phyloP scores from a whole-genome alignment of 2,888 invertebrate genomes.

The Formica aserva region DNA sequence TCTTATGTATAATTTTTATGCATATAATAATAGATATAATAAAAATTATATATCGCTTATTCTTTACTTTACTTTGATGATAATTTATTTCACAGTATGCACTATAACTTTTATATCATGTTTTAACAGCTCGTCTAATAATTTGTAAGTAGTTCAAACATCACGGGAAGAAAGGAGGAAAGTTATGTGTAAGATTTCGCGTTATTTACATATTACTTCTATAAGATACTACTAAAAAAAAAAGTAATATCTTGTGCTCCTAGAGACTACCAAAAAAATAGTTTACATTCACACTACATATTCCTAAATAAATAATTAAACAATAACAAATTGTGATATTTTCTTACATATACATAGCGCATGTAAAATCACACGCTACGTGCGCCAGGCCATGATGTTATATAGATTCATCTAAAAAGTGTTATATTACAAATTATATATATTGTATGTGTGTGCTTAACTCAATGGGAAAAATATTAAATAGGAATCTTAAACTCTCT shows the following conservation, averaged over 20 bases:
- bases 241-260: conserved; percentile 53
- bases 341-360: conserved; percentile 65
- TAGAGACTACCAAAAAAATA: conserved; percentile 27
- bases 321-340: conserved; percentile 65
- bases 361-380: conserved; percentile 36
- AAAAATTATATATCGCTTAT: conserved; percentile 44
- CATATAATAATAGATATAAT: not conserved
- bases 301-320: conserved; percentile 69
- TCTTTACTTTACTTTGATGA: conserved; percentile 9
- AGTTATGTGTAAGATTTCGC: conserved; percentile 49
- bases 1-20: not conserved
- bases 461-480: conserved; percentile 54
- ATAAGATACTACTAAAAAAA: conserved; percentile 48
- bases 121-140: conserved; percentile 11
- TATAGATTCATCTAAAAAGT: conserved; percentile 26
- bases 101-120: conserved; percentile 33
- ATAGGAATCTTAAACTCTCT: conserved; percentile 63
- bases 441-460: conserved; percentile 37
- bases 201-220: conserved; percentile 69
- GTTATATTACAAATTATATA: conserved; percentile 60
- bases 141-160: conserved; percentile 55
- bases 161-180: conserved; percentile 24
- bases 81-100: conserved; percentile 23
- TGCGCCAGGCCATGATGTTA: conserved; percentile 35
- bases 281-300: conserved; percentile 35